Evolutionary conservation across 2,113 vertebrate genomes (phyloP).

Genomic region (Amazona vittata): DNA sequence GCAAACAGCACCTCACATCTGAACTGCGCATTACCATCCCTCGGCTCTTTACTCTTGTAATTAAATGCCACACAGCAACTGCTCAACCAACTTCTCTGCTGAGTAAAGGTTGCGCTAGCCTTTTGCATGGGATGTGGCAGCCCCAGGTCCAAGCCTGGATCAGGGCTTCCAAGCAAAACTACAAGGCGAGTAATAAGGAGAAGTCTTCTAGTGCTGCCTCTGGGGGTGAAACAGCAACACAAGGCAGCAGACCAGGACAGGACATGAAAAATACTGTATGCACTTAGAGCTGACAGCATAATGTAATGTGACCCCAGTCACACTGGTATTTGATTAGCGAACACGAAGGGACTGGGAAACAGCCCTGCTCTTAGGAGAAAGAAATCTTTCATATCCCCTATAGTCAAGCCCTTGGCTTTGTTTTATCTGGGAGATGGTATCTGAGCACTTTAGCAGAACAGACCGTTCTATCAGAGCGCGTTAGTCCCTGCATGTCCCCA

Average conservation of each 20-base stretch:
- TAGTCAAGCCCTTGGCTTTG: neutral
- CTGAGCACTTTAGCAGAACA: neutral
- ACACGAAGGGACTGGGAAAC: neutral
- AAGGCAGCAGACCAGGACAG: neutral
- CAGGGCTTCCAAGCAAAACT: neutral
- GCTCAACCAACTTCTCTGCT: neutral
- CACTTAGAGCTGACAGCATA: slow-evolving; percentile 24
- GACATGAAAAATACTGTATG: slow-evolving; percentile 40
- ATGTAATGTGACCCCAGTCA: slow-evolving; percentile 56
- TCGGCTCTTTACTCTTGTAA: neutral
- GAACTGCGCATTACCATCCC: neutral
- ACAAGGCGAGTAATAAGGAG: neutral
- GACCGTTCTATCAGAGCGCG: neutral
- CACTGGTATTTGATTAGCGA: slow-evolving; percentile 52
- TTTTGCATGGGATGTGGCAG: neutral
- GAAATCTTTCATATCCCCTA: slow-evolving; percentile 32
- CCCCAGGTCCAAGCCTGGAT: neutral
- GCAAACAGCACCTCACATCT: slow-evolving; percentile 36
- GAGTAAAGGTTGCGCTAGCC: neutral
- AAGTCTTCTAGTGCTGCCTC: neutral
- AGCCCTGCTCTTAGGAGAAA: slow-evolving; percentile 29
- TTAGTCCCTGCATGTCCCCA: neutral
- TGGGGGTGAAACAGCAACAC: slow-evolving; percentile 2
- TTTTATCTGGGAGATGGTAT: slow-evolving; percentile 13
- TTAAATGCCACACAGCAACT: neutral